Evolutionary conservation across 2,797 vertebrate species (phyloP).

Genomic region (Jordanella pulchra): DNA sequence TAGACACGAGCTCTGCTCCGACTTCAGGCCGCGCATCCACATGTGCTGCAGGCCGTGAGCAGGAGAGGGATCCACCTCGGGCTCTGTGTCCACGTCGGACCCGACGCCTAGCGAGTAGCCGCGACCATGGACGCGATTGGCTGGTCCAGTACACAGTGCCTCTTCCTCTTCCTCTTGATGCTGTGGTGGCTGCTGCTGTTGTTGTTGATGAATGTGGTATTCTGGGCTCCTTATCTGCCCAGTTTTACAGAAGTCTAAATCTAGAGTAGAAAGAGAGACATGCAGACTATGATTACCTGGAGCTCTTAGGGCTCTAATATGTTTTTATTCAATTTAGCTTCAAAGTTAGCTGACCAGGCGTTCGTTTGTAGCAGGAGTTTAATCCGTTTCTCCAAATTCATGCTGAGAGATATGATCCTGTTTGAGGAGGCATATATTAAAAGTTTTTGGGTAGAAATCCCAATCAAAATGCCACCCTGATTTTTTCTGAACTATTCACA

Average conservation of each 20-base stretch:
- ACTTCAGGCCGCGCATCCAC: constrained; percentile 97
- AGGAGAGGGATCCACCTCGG: constrained; percentile 89
- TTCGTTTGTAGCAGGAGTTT: constrained; percentile 44
- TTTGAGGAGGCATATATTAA: constrained; percentile 67
- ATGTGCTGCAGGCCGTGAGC: constrained; percentile 90
- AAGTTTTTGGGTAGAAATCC: constrained; percentile 43
- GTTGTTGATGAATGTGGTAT: constrained; percentile 78
- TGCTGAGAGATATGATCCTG: constrained; percentile 49
- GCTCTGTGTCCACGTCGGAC: constrained; percentile 93
- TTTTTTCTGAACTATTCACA: constrained; percentile 70
- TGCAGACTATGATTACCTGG: constrained; percentile 24
- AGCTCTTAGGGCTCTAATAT: constrained; percentile 41
- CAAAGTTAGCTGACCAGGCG: constrained; percentile 54
- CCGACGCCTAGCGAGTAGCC: constrained; percentile 88
- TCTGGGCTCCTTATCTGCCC: constrained; percentile 86
- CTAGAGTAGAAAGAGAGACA: constrained; percentile 64
- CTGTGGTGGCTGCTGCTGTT: constrained; percentile 63
- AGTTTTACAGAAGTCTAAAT: constrained; percentile 90
- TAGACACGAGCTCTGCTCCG: constrained; percentile 93
- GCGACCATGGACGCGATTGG: constrained; percentile 73
- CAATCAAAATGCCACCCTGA: constrained; percentile 65
- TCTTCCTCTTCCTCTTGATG: constrained; percentile 77
- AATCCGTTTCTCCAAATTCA: constrained; percentile 48
- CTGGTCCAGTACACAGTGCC: constrained; percentile 77
- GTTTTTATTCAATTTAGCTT: constrained; percentile 54